These are phyloP conservation scores for Amblyopsis rosae DNA, from an alignment of 2,113 vertebrate species.

Conservation along the genomic window DNA sequence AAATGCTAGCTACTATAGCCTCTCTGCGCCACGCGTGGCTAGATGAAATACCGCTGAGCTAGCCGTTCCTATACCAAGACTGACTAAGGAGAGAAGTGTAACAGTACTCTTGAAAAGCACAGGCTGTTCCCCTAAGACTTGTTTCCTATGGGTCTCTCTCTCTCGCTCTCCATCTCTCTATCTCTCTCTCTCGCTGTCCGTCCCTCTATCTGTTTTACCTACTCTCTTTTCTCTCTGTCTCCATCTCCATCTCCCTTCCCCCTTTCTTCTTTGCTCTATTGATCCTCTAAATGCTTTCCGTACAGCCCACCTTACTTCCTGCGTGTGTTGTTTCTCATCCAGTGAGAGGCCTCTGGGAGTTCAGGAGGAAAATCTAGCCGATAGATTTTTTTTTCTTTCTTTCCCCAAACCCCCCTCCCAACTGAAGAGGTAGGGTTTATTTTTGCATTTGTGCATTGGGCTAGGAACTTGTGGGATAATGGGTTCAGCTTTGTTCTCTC, in stretches of 20 bases:
- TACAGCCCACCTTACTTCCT: slow-evolving; percentile 79
- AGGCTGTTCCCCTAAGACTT: slow-evolving; percentile 64
- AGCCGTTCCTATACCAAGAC: slow-evolving; percentile 59
- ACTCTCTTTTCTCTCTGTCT: slow-evolving; percentile 22
- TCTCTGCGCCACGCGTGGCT: slow-evolving; percentile 23
- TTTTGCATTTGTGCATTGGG: slow-evolving; percentile 12
- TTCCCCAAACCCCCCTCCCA: not conserved
- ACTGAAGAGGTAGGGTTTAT: not conserved
- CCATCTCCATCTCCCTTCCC: slow-evolving; percentile 40
- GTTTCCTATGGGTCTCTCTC: slow-evolving; percentile 60
- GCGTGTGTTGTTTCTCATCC: slow-evolving; percentile 78
- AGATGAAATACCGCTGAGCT: slow-evolving; percentile 74
- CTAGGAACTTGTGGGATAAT: too few species aligned
- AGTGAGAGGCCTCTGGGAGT: slow-evolving; percentile 65
- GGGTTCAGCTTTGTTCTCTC: slow-evolving; percentile 4
- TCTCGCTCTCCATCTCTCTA: slow-evolving; percentile 30
- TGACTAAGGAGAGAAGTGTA: slow-evolving; percentile 71
- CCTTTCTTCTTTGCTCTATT: slow-evolving; percentile 67
- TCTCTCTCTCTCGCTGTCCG: not conserved
- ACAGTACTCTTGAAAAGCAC: slow-evolving; percentile 78
- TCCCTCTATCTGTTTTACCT: slow-evolving; percentile 18
- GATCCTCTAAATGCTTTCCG: slow-evolving; percentile 76
- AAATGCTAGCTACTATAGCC: slow-evolving; percentile 20
- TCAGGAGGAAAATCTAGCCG: slow-evolving; percentile 77
- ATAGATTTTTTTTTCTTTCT: slow-evolving; percentile 59